A percentile compares a stretch with the other conserved stretches of the same genome.
phyloP scores from a whole-genome alignment of 2,113 vertebrate genomes.

The Carassius auratus region DNA sequence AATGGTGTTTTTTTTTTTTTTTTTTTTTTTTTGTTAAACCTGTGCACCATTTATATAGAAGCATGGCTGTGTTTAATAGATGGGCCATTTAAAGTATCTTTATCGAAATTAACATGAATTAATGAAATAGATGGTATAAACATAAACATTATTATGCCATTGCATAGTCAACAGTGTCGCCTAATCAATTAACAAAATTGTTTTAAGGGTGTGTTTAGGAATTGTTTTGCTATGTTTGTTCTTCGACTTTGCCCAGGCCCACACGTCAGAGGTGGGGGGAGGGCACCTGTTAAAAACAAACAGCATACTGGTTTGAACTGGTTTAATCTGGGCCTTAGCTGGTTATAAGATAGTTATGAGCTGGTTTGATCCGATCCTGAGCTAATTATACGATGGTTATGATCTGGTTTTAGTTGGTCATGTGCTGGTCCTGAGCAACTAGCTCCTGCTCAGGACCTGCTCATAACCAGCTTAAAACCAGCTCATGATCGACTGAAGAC shows the following conservation, averaged over 20 bases:
- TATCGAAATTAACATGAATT: not conserved
- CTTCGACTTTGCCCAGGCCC: constrained; percentile 53
- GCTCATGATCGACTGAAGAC: no score
- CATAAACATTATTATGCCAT: not conserved
- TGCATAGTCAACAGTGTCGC: constrained; percentile 47
- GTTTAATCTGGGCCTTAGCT: no score
- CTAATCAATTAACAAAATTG: constrained; percentile 72
- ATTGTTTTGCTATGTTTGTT: constrained; percentile 79
- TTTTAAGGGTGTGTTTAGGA: constrained; percentile 75
- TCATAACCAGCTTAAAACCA: no score
- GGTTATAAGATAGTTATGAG: no score
- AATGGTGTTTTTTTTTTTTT: no score
- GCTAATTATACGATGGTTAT: no score
- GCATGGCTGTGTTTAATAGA: not conserved
- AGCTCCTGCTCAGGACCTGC: no score
- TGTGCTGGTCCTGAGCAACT: no score
- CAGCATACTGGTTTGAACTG: no score
- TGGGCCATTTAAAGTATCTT: not conserved
- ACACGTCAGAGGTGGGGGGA: constrained; percentile 42
- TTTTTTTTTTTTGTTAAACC: not conserved
- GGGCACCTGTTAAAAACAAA: not conserved
- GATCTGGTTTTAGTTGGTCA: no score
- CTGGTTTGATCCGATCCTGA: no score
- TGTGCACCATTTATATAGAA: not conserved
- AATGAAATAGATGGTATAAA: not conserved